Conservation (phyloP, 2,113 vertebrate species). For the Podarcis cretensis region DNA sequence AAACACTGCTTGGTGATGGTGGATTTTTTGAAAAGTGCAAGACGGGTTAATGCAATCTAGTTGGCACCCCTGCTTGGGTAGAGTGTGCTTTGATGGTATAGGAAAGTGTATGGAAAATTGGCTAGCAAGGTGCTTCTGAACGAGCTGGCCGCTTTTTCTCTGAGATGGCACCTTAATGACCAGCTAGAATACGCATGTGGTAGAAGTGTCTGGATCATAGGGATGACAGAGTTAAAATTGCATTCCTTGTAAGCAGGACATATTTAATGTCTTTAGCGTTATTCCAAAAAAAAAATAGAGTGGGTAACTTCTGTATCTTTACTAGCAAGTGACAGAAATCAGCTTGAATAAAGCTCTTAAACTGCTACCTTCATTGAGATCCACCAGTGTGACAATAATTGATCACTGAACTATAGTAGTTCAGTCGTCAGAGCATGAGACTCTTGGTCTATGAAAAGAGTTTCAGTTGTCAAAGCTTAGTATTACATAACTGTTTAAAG, state of each 20-base stretch:
- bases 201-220: constrained; percentile 12
- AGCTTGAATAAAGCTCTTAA: not conserved
- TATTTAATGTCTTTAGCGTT: not conserved
- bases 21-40: not conserved
- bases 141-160: not conserved
- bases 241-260: not conserved
- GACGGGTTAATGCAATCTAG: not conserved
- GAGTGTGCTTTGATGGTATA: not conserved
- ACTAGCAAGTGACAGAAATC: not conserved
- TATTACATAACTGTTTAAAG: not conserved
- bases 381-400: too few species aligned
- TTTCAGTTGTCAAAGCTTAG: not conserved
- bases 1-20: not conserved
- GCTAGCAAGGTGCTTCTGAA: not conserved
- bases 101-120: not conserved
- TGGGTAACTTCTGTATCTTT: not conserved
- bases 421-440: too few species aligned
- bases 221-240: not conserved
- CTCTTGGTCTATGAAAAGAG: not conserved
- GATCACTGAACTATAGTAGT: not conserved
- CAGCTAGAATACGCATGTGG: not conserved
- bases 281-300: not conserved
- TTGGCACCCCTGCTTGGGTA: not conserved
- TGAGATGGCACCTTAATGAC: not conserved
- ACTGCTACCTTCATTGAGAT: not conserved